Evolutionary conservation across 2,113 vertebrate species (phyloP).

Genomic region (Regulus satrapa): DNA sequence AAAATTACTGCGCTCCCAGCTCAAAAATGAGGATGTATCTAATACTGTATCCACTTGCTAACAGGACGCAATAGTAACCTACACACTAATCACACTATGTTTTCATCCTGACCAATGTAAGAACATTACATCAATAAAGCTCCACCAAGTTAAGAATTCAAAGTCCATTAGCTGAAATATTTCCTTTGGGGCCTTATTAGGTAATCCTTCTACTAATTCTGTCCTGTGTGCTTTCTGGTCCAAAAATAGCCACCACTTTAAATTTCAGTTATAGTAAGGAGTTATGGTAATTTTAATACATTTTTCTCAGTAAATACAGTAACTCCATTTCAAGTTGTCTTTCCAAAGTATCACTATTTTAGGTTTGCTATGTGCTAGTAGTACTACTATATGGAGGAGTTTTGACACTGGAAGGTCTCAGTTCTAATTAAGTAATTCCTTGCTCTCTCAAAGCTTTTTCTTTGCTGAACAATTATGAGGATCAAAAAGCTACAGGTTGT

Average conservation of each 20-base stretch:
- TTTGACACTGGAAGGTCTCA: background rate
- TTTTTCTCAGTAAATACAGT: background rate
- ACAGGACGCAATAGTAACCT: background rate
- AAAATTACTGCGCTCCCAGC: background rate
- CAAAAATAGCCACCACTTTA: constrained; percentile 14
- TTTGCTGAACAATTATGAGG: background rate
- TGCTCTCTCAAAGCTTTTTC: background rate
- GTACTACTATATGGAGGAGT: background rate
- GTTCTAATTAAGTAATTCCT: background rate
- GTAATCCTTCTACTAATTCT: constrained; percentile 45
- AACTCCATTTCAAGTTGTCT: background rate
- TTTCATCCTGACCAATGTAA: constrained; percentile 12
- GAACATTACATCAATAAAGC: constrained; percentile 6
- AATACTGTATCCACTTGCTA: background rate
- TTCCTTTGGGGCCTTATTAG: constrained; percentile 36
- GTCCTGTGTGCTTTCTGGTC: background rate
- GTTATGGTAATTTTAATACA: background rate
- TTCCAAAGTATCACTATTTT: background rate
- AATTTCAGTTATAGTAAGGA: background rate
- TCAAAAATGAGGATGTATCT: background rate
- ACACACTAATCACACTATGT: background rate
- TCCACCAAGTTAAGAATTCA: constrained; percentile 46
- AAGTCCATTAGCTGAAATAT: constrained; percentile 51
- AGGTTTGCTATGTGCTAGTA: background rate
- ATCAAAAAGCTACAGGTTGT: background rate